Conservation (phyloP, 2,113 vertebrate genomes). For the Chionis minor region DNA sequence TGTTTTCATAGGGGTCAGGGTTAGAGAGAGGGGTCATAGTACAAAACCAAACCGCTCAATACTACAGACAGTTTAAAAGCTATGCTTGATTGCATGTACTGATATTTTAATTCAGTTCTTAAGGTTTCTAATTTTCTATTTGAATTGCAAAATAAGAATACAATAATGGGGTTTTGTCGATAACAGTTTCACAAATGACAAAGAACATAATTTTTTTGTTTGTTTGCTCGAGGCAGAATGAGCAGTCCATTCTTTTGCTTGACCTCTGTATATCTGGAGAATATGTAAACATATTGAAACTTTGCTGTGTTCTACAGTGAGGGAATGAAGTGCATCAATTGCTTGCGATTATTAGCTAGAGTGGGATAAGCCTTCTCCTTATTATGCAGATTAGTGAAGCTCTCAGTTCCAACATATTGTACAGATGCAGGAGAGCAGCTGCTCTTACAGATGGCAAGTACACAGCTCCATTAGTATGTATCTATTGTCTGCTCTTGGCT, state of each 20-base stretch:
- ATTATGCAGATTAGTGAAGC: conserved; percentile 99
- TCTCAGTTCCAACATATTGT: conserved; percentile 98
- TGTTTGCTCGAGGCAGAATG: conserved; percentile 79
- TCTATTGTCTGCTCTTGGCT: conserved; percentile 99
- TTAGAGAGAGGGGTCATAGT: not conserved
- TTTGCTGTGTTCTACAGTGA: conserved; percentile 81
- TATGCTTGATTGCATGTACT: conserved; percentile 9
- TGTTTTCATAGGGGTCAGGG: not conserved
- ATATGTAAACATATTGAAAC: conserved; percentile 82
- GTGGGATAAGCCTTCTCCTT: conserved; percentile 99
- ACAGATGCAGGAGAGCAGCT: conserved; percentile 99
- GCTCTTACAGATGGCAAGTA: conserved; percentile 99
- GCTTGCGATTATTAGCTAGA: conserved; percentile 98
- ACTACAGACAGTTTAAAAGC: conserved; percentile 29
- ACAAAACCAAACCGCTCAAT: conserved; percentile 21
- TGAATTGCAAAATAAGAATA: conserved; percentile 26
- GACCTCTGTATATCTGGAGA: conserved; percentile 82
- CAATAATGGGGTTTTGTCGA: conserved; percentile 54
- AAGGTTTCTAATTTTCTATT: conserved; percentile 10
- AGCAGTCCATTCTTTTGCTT: conserved; percentile 79
- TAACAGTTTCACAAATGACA: conserved; percentile 74
- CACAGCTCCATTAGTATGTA: conserved; percentile 99
- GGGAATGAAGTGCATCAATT: conserved; percentile 99
- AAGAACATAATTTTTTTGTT: conserved; percentile 60
- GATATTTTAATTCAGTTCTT: conserved; percentile 16